These are phyloP conservation scores for Tetramorium bicarinatum DNA, from an alignment of 2,888 invertebrate genomes.

Conservation along the genomic window DNA sequence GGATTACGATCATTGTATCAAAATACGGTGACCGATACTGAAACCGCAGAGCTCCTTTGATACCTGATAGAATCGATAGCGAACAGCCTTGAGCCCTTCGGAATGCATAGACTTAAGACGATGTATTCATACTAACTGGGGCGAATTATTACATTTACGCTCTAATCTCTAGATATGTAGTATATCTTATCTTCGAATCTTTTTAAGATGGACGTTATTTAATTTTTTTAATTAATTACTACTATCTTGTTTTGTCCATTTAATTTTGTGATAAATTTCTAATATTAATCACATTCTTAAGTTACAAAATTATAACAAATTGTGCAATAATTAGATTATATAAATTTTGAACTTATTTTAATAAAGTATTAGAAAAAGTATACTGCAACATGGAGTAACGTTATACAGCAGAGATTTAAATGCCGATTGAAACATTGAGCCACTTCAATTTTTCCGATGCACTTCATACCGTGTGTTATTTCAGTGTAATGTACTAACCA, in stretches of 20 bases:
- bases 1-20: constrained; percentile 28
- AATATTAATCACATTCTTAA: neutral
- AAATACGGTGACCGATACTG: constrained; percentile 17
- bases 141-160: neutral
- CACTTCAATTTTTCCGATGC: constrained; percentile 3
- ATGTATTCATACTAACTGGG: neutral
- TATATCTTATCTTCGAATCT: neutral
- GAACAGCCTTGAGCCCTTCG: constrained; percentile 2
- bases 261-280: neutral
- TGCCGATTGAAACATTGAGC: neutral
- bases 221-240: neutral
- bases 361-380: neutral
- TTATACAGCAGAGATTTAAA: neutral
- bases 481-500: neutral
- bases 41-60: neutral
- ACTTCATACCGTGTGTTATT: neutral
- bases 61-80: neutral
- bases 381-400: neutral
- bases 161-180: neutral
- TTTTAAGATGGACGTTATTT: neutral
- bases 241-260: neutral
- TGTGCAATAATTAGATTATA: neutral
- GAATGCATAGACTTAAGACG: neutral
- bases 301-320: constrained; percentile 1
- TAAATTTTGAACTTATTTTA: neutral